phyloP scores from a whole-genome alignment of 1,140 invertebrate species.

The Pissodes strobi region DNA sequence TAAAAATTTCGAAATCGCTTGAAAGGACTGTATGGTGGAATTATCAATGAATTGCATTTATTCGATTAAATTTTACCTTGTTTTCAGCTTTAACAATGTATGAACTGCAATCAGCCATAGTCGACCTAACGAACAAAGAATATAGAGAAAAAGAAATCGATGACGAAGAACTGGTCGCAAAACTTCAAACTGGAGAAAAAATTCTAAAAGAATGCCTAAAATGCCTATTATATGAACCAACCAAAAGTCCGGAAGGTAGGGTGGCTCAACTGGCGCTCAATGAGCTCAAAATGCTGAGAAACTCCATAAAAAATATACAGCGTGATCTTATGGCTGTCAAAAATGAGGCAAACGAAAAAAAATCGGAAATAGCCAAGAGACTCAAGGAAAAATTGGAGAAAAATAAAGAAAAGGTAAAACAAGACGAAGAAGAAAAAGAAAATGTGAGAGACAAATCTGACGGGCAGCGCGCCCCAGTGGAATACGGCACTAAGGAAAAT shows the following conservation, averaged over 20 bases:
- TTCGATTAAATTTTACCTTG: too few relatives aligned
- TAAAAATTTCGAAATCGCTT: too few relatives aligned
- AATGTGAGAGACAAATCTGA: too few relatives aligned
- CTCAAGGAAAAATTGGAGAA: conserved; percentile 22
- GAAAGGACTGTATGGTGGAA: too few relatives aligned
- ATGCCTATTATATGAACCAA: conserved; percentile 72
- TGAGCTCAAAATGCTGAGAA: conserved; percentile 64
- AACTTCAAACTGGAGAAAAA: conserved; percentile 56
- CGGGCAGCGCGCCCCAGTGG: too few relatives aligned
- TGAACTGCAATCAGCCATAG: conserved; percentile 70
- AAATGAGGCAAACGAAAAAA: conserved; percentile 21
- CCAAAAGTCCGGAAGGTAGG: conserved; percentile 71
- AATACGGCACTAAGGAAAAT: too few relatives aligned
- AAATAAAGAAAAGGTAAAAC: conserved; percentile 9
- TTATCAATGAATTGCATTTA: too few relatives aligned
- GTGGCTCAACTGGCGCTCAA: conserved; percentile 68
- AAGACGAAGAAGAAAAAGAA: conserved; percentile 10
- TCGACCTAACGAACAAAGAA: conserved; percentile 65
- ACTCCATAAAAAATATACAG: conserved; percentile 40
- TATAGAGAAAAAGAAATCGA: conserved; percentile 63
- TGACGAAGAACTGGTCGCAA: conserved; percentile 56
- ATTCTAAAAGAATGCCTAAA: conserved; percentile 66
- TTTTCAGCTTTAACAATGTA: conserved; percentile 70
- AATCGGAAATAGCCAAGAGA: conserved; percentile 10
- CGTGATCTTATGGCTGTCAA: conserved; percentile 23